phyloP scores from a whole-genome alignment of 2,797 vertebrate genomes.

The Perdix hodgsoniae region DNA sequence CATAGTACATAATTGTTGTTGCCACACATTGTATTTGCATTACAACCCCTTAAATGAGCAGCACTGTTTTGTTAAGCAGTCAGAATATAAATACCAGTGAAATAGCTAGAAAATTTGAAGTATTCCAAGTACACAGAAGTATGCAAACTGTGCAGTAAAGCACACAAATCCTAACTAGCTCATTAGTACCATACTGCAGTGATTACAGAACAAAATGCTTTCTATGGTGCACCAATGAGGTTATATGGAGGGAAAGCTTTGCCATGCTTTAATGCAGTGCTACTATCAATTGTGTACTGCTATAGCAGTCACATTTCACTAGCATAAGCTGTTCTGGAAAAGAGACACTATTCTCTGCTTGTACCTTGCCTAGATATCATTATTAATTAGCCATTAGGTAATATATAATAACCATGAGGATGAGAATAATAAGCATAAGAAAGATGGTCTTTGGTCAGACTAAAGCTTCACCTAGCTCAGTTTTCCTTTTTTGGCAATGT shows the following conservation, averaged over 20 bases:
- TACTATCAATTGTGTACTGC: neutral
- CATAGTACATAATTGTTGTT: neutral
- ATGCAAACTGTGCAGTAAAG: slow-evolving; percentile 54
- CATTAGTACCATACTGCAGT: slow-evolving; percentile 56
- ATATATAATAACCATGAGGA: neutral
- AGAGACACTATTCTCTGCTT: neutral
- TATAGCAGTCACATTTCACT: slow-evolving; percentile 14
- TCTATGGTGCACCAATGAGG: slow-evolving; percentile 4
- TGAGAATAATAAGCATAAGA: neutral
- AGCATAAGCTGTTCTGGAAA: neutral
- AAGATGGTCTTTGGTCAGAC: neutral
- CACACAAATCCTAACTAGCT: slow-evolving; percentile 67
- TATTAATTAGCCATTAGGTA: neutral
- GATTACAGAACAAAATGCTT: slow-evolving; percentile 56
- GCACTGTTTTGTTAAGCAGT: slow-evolving; percentile 48
- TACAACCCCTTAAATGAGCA: slow-evolving; percentile 23
- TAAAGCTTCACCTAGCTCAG: neutral
- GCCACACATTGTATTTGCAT: slow-evolving; percentile 7
- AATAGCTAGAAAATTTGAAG: slow-evolving; percentile 43
- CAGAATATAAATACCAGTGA: slow-evolving; percentile 45
- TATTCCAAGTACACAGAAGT: slow-evolving; percentile 40
- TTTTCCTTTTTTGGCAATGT: neutral
- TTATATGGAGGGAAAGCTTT: neutral
- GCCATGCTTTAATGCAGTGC: neutral
- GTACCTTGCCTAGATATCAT: neutral